These are phyloP conservation scores for Alexandromys fortis DNA, from an alignment of 2,113 vertebrate species.

Conservation along the genomic window DNA sequence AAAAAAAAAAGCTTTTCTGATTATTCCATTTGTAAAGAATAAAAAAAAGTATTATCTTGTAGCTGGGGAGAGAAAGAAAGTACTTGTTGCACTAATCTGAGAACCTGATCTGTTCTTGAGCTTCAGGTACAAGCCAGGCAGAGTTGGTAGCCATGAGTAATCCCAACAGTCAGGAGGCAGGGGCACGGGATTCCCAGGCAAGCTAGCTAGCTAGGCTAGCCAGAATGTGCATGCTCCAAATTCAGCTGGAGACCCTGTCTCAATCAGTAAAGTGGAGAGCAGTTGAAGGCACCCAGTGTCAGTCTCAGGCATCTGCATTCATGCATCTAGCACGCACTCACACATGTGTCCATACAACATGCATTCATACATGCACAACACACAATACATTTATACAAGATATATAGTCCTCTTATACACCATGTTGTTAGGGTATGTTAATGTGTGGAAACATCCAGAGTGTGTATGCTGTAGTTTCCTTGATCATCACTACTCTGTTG, in stretches of 20 bases:
- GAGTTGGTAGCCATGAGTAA: not conserved
- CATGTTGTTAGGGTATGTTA: not conserved
- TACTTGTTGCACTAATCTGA: not conserved
- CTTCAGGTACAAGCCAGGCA: not conserved
- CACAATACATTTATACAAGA: not conserved
- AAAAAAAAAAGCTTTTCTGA: not conserved
- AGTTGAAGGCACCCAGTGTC: not conserved
- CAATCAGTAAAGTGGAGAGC: not conserved
- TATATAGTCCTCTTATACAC: not conserved
- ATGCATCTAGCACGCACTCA: not conserved
- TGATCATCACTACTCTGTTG: not conserved
- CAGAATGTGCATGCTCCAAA: not conserved
- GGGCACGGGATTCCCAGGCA: not conserved
- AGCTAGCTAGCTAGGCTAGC: not conserved
- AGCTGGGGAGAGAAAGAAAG: not conserved
- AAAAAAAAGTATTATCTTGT: not conserved
- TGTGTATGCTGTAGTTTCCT: not conserved
- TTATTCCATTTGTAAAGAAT: not conserved
- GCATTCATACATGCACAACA: not conserved
- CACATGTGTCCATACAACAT: not conserved
- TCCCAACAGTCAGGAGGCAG: not conserved
- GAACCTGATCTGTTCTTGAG: too few relatives aligned
- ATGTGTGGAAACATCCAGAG: not conserved
- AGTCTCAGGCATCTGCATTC: not conserved
- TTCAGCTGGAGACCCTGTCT: not conserved